A percentile compares a stretch with the other conserved stretches of the same genome.
These are phyloP conservation scores for Synaphobranchus kaupii DNA, from an alignment of 2,797 vertebrate genomes.

Conservation along the genomic window DNA sequence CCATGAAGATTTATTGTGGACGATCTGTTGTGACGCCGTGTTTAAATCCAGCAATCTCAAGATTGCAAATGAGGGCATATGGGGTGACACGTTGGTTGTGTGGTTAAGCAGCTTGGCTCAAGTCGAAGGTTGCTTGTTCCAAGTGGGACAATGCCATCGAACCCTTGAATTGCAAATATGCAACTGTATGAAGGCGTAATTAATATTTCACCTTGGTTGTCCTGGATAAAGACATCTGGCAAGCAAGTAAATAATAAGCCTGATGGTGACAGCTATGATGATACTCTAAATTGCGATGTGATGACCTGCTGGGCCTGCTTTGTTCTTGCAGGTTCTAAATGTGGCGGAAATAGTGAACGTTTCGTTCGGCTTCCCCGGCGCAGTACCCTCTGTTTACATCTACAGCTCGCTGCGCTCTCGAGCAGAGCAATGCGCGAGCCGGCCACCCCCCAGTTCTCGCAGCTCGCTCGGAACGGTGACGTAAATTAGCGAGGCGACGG, in stretches of 20 bases:
- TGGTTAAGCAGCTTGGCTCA: background rate
- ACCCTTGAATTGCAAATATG: background rate
- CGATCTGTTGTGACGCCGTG: background rate
- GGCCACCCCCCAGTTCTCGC: background rate
- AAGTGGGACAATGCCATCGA: background rate
- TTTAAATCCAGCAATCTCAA: background rate
- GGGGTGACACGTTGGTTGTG: background rate
- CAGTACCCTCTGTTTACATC: background rate
- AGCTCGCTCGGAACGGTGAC: constrained; percentile 9
- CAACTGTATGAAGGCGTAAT: background rate
- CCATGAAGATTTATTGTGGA: background rate
- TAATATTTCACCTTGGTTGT: background rate
- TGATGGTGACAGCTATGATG: background rate
- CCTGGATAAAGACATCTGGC: background rate
- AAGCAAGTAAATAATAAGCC: background rate
- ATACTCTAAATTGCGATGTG: background rate
- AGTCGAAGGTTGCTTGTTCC: background rate
- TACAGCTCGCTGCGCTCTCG: background rate
- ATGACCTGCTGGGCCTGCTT: background rate
- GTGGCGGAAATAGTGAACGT: background rate
- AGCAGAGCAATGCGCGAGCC: background rate
- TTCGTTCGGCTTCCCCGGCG: background rate
- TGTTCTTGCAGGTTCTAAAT: background rate
- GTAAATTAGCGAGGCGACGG: constrained; percentile 11
- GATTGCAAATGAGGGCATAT: background rate